Evolutionary conservation across 2,113 vertebrate species (phyloP).

Genomic region (Chascanopsetta lugubris): DNA sequence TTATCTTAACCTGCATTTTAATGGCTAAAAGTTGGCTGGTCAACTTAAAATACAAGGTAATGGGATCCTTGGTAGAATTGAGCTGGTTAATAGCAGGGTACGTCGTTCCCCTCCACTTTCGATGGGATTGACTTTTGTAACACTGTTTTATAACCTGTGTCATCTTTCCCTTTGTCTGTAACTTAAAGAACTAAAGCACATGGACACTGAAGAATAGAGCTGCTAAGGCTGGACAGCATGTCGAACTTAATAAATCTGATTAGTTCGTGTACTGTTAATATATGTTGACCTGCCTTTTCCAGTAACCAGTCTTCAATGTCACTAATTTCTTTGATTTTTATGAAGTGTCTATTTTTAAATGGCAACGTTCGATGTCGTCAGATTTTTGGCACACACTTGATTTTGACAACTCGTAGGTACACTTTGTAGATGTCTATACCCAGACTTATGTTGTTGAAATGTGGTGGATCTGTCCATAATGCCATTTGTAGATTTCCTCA

Average conservation of each 20-base stretch:
- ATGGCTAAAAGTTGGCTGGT: conserved; percentile 77
- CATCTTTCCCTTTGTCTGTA: conserved; percentile 53
- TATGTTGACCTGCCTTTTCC: conserved; percentile 66
- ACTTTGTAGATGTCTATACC: conserved; percentile 69
- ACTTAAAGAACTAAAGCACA: conserved; percentile 72
- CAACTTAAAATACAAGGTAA: conserved; percentile 65
- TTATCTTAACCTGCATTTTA: conserved; percentile 69
- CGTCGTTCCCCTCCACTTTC: conserved; percentile 46
- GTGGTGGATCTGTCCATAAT: conserved; percentile 70
- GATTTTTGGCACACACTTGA: conserved; percentile 60
- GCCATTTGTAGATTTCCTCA: conserved; percentile 79
- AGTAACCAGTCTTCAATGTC: conserved; percentile 71
- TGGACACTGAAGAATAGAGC: conserved; percentile 67
- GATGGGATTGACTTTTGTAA: conserved; percentile 68
- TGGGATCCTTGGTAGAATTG: conserved; percentile 51
- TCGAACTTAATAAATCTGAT: conserved; percentile 66
- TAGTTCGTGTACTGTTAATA: conserved; percentile 70
- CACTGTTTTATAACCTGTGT: conserved; percentile 59
- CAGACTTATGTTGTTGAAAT: conserved; percentile 67
- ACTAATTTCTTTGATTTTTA: conserved; percentile 73
- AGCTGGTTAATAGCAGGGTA: conserved; percentile 72
- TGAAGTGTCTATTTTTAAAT: conserved; percentile 74
- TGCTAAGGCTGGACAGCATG: conserved; percentile 63
- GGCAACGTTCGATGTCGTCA: conserved; percentile 65
- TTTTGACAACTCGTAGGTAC: conserved; percentile 62